Percentiles rank a stretch among this genome's conserved stretches.
Conservation (phyloP, 2,797 vertebrate species). For the Sebastes miniatus region DNA sequence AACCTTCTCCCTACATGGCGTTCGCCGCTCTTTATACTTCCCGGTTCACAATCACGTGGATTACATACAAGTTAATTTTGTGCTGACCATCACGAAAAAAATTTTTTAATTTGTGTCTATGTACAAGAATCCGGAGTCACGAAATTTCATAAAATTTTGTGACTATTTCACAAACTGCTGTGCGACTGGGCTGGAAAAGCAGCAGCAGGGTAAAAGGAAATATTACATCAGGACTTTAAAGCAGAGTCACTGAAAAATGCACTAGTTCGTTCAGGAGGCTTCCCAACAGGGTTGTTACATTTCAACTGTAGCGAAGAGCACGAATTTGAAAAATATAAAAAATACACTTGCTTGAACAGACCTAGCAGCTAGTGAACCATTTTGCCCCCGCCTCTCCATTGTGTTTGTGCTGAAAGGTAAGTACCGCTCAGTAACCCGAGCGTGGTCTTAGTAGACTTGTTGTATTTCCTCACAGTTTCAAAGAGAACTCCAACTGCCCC, state of each 20-base stretch:
- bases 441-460: constrained; percentile 49
- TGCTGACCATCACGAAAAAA: accelerated
- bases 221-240: constrained; percentile 39
- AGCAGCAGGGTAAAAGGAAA: constrained; percentile 5
- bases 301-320: constrained; percentile 49
- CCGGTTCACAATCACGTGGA: too few species aligned
- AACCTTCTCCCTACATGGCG: too few species aligned
- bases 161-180: too few species aligned
- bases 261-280: constrained; percentile 27
- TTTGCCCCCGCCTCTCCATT: not conserved
- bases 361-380: constrained; percentile 34
- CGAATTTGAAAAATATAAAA: constrained; percentile 48
- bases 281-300: constrained; percentile 42
- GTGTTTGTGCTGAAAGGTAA: constrained; percentile 45
- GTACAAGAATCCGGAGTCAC: too few species aligned
- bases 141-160: too few species aligned
- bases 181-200: too few species aligned
- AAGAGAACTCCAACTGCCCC: constrained; percentile 57
- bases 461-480: constrained; percentile 67
- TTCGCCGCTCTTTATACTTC: too few species aligned
- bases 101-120: too few species aligned
- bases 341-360: constrained; percentile 41
- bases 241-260: constrained; percentile 37
- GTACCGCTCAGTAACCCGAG: constrained; percentile 43
- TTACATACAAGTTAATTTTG: too few species aligned